Evolutionary conservation across 2,888 invertebrate species (phyloP).

Genomic region (Lasioglossum lativentre): DNA sequence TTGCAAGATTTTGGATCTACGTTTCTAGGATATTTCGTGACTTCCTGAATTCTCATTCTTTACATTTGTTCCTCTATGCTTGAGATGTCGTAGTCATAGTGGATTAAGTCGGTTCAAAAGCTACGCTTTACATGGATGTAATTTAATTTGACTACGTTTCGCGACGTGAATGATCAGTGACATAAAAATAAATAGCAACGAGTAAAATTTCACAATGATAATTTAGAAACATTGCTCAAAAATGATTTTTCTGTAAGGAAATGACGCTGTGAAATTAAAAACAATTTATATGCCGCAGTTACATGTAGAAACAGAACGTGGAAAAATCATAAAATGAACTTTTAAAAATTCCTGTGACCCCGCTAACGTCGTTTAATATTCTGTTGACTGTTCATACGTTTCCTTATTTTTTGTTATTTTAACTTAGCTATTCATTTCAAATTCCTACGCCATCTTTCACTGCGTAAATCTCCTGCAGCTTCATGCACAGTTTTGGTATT

Average conservation of each 20-base stretch:
- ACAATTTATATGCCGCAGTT: background rate
- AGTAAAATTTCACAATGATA: background rate
- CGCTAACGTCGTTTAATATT: background rate
- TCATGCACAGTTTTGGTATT: slow-evolving; percentile 1
- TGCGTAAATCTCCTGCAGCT: slow-evolving; percentile 11
- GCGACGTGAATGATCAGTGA: background rate
- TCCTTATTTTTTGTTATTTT: slow-evolving; percentile 10
- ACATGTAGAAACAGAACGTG: background rate
- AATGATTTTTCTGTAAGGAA: background rate
- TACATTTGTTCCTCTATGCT: background rate
- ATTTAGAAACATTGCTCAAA: background rate
- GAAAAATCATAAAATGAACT: slow-evolving; percentile 1
- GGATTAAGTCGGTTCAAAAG: background rate
- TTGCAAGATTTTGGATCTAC: background rate
- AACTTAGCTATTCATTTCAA: slow-evolving; percentile 11
- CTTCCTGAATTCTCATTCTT: background rate
- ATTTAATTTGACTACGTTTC: background rate
- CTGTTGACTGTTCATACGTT: background rate
- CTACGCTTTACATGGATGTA: background rate
- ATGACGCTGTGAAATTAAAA: background rate
- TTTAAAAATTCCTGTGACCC: background rate
- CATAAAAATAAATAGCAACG: background rate
- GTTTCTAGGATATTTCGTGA: too few species aligned
- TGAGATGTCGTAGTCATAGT: background rate
- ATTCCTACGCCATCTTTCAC: slow-evolving; percentile 9